A percentile compares a stretch with the other conserved stretches of the same genome.
These are phyloP conservation scores for Drosophila robusta DNA, from an alignment of 2,888 invertebrate species.

Conservation along the genomic window DNA sequence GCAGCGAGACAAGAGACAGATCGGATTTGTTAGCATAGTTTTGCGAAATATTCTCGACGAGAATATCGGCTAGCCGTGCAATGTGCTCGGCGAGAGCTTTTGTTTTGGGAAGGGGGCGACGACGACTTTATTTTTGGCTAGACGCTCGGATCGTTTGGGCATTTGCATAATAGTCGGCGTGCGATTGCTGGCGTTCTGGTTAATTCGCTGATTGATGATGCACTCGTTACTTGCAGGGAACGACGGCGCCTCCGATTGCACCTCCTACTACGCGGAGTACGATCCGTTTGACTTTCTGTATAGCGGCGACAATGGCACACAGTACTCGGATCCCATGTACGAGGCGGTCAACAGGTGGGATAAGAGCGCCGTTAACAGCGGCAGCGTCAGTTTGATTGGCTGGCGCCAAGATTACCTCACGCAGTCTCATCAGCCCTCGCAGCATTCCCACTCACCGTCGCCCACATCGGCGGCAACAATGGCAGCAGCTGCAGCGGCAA, in stretches of 20 bases:
- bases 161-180: slow-evolving; percentile 59
- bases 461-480: slow-evolving; percentile 10
- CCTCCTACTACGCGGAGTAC: slow-evolving; percentile 90
- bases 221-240: slow-evolving; percentile 85
- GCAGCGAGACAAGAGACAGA: slow-evolving; percentile 5
- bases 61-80: not conserved
- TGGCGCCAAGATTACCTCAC: slow-evolving; percentile 81
- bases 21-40: slow-evolving; percentile 64
- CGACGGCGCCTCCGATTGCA: slow-evolving; percentile 87
- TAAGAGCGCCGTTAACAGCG: slow-evolving; percentile 80
- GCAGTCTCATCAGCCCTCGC: slow-evolving; percentile 9
- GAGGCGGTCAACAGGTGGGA: slow-evolving; percentile 88
- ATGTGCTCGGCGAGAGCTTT: not conserved
- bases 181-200: slow-evolving; percentile 33
- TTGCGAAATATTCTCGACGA: slow-evolving; percentile 59
- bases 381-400: slow-evolving; percentile 79
- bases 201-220: slow-evolving; percentile 61
- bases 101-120: slow-evolving; percentile 11
- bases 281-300: slow-evolving; percentile 93
- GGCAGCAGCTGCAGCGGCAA: slow-evolving; percentile 16
- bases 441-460: slow-evolving; percentile 28
- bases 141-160: slow-evolving; percentile 23
- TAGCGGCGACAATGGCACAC: slow-evolving; percentile 87
- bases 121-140: slow-evolving; percentile 65
- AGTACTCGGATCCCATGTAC: slow-evolving; percentile 90